Evolutionary conservation across 2,113 vertebrate genomes (phyloP).

Genomic region (Perca fluviatilis): DNA sequence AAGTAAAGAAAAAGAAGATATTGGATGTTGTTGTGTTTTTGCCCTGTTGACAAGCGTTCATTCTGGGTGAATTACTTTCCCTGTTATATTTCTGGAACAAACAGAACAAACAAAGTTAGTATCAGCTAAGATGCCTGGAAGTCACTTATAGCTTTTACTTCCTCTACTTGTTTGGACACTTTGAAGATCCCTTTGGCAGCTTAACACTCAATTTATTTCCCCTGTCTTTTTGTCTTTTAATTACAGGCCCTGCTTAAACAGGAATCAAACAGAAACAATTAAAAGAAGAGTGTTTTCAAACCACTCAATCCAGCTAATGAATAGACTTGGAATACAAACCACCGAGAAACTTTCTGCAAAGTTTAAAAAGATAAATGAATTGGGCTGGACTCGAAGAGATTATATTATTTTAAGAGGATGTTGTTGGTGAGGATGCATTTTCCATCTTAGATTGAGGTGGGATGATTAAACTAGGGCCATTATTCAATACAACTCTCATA

Average conservation of each 20-base stretch:
- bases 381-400: slow-evolving; percentile 36
- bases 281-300: slow-evolving; percentile 57
- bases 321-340: slow-evolving; percentile 48
- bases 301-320: slow-evolving; percentile 61
- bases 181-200: slow-evolving; percentile 54
- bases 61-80: slow-evolving; percentile 5
- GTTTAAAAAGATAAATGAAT: slow-evolving; percentile 54
- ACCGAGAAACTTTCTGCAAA: slow-evolving; percentile 51
- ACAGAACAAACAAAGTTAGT: slow-evolving; percentile 16
- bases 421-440: slow-evolving; percentile 38
- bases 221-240: slow-evolving; percentile 51
- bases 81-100: slow-evolving; percentile 15
- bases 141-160: slow-evolving; percentile 8
- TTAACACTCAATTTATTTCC: slow-evolving; percentile 54
- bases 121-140: slow-evolving; percentile 4
- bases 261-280: slow-evolving; percentile 71
- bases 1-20: background rate
- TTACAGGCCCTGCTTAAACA: slow-evolving; percentile 51
- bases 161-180: slow-evolving; percentile 43
- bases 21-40: slow-evolving; percentile 29
- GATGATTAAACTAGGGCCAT: slow-evolving; percentile 33
- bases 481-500: slow-evolving; percentile 35
- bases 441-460: slow-evolving; percentile 25
- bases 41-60: slow-evolving; percentile 1
- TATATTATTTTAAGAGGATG: slow-evolving; percentile 29